These are phyloP conservation scores for Pseudolaguvia tuberculata DNA, from an alignment of 2,113 vertebrate genomes.

Conservation along the genomic window DNA sequence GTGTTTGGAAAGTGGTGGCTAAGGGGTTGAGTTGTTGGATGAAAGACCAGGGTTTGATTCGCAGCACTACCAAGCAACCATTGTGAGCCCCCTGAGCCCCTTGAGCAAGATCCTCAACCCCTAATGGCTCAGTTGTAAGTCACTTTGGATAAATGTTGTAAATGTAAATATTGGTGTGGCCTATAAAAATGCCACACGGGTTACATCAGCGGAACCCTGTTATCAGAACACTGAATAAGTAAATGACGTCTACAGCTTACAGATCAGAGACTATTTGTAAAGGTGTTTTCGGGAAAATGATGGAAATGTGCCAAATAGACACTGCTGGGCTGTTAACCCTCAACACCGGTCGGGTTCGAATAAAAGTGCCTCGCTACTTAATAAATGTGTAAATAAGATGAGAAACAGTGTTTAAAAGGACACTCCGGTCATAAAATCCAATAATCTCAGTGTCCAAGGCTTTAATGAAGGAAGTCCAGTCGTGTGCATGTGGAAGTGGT, in stretches of 20 bases:
- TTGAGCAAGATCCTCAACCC: too few relatives aligned
- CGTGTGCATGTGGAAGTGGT: neutral
- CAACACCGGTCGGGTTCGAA: neutral
- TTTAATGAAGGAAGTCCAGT: slow-evolving; percentile 8
- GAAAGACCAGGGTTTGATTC: too few relatives aligned
- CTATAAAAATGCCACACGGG: neutral
- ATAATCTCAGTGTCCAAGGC: neutral
- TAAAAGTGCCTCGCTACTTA: neutral
- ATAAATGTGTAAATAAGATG: neutral
- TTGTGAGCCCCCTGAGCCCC: too few relatives aligned
- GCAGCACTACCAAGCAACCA: too few relatives aligned
- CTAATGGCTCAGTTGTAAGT: too few relatives aligned
- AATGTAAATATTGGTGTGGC: neutral
- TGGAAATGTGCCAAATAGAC: neutral
- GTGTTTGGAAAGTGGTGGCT: too few relatives aligned
- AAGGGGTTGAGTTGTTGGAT: too few relatives aligned
- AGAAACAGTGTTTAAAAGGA: slow-evolving; percentile 5
- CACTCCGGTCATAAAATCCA: neutral
- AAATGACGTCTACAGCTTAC: neutral
- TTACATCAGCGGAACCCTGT: neutral
- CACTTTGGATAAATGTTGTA: too few relatives aligned
- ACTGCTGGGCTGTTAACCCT: neutral
- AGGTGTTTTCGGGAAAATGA: neutral
- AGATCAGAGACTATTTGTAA: neutral
- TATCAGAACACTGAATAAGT: neutral